A percentile compares a stretch with the other conserved stretches of the same genome.
These are phyloP conservation scores for Calcarius lapponicus DNA, from an alignment of 2,797 vertebrate genomes.

Conservation along the genomic window DNA sequence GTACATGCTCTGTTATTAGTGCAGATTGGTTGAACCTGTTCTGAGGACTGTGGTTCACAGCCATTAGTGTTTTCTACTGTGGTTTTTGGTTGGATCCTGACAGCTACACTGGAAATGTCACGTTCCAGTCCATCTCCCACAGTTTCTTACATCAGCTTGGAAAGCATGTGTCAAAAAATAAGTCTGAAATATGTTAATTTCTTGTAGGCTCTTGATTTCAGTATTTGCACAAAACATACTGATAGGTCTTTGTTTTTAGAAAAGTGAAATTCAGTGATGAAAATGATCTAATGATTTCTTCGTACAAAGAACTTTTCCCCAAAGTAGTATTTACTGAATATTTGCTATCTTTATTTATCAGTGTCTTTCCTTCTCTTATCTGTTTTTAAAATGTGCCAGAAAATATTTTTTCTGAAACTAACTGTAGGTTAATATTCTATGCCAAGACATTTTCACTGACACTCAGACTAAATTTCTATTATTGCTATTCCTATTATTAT, in stretches of 20 bases:
- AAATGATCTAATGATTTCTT: neutral
- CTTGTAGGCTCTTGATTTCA: neutral
- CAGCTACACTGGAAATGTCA: constrained; percentile 22
- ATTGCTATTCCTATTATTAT: neutral
- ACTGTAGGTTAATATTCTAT: neutral
- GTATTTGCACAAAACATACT: neutral
- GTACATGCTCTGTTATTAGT: neutral
- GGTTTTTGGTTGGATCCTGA: neutral
- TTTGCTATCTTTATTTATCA: neutral
- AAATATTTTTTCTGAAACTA: neutral
- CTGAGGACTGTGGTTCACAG: neutral
- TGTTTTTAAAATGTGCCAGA: neutral
- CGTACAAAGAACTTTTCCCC: neutral
- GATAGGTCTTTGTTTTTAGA: neutral
- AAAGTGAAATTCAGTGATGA: neutral
- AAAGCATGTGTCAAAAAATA: neutral
- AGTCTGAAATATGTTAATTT: neutral
- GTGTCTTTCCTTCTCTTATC: neutral
- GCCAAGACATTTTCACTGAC: neutral
- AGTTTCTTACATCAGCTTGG: neutral
- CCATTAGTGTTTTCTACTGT: neutral
- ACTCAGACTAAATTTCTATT: neutral
- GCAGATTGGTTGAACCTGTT: neutral
- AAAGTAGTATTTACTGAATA: neutral
- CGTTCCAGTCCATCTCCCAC: constrained; percentile 16